Evolutionary conservation across 1,140 invertebrate genomes (phyloP).

Genomic region (Cydia pomonella): DNA sequence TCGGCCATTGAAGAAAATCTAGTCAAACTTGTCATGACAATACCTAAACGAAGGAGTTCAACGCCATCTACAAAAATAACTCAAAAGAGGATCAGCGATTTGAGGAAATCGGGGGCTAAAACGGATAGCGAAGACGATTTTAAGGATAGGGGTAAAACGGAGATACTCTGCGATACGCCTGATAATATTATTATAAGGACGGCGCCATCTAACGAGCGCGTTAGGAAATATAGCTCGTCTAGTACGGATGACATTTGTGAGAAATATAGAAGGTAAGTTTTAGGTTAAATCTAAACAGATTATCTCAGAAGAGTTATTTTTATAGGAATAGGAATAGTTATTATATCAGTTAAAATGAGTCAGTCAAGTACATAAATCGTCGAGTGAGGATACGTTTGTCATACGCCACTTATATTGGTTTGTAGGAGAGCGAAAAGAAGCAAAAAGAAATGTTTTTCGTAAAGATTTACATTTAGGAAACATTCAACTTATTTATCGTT

Average conservation of each 20-base stretch:
- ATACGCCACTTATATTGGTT: too few relatives aligned
- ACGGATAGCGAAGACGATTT: conserved; percentile 67
- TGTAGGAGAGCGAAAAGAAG: too few relatives aligned
- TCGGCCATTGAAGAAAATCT: conserved; percentile 58
- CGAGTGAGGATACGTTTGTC: too few relatives aligned
- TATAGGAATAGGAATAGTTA: too few relatives aligned
- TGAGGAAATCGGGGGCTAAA: conserved; percentile 53
- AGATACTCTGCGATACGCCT: conserved; percentile 58
- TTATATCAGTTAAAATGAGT: too few relatives aligned
- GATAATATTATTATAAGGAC: conserved; percentile 68
- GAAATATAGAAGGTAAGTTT: conserved; percentile 37
- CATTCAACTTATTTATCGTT: too few relatives aligned
- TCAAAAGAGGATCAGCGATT: conserved; percentile 51
- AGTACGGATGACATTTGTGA: conserved; percentile 47
- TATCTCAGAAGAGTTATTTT: too few relatives aligned
- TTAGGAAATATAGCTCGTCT: conserved; percentile 46
- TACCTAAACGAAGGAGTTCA: conserved; percentile 64
- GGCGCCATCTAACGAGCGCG: conserved; percentile 64
- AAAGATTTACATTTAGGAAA: too few relatives aligned
- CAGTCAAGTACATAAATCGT: too few relatives aligned
- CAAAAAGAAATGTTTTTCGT: too few relatives aligned
- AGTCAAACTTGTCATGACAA: conserved; percentile 48
- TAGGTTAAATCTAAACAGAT: neutral
- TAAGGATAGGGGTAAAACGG: conserved; percentile 41
- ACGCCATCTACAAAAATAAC: conserved; percentile 54